phyloP scores from a whole-genome alignment of 2,888 invertebrate species.

The Smittia aterrima region DNA sequence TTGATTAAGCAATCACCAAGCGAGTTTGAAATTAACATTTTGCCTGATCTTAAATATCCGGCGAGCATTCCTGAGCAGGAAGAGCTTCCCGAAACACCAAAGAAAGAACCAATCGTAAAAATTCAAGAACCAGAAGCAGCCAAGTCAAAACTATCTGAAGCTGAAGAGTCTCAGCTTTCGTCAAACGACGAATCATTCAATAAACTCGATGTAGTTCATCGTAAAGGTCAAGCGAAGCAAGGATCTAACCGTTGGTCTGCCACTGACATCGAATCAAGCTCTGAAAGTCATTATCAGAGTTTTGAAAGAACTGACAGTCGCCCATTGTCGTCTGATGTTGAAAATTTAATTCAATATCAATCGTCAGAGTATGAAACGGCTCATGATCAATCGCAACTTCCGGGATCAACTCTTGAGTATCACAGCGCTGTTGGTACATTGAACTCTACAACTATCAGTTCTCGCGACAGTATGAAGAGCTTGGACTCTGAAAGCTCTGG shows the following conservation, averaged over 20 bases:
- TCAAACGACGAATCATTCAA: constrained; percentile 44
- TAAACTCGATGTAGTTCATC: constrained; percentile 47
- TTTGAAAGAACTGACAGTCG: constrained; percentile 77
- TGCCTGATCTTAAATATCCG: constrained; percentile 56
- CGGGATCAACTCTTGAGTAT: constrained; percentile 76
- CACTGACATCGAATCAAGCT: constrained; percentile 81
- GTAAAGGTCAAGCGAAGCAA: constrained; percentile 53
- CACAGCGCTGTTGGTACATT: constrained; percentile 83
- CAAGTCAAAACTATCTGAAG: constrained; percentile 22
- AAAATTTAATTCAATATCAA: constrained; percentile 72
- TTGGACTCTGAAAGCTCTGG: constrained; percentile 87
- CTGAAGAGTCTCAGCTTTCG: constrained; percentile 42
- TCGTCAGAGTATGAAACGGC: constrained; percentile 88
- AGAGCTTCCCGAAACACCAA: constrained; percentile 42
- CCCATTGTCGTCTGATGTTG: constrained; percentile 83
- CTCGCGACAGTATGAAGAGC: constrained; percentile 86
- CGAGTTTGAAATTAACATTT: constrained; percentile 69
- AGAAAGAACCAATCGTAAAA: constrained; percentile 21
- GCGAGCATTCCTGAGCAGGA: constrained; percentile 48
- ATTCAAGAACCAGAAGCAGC: constrained; percentile 9
- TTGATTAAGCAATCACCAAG: constrained; percentile 70
- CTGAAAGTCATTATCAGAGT: constrained; percentile 85
- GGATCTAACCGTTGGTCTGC: constrained; percentile 68
- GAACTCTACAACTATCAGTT: constrained; percentile 58
- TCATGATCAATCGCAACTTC: constrained; percentile 69